Evolutionary conservation across 1,140 invertebrate species (phyloP).

Genomic region (Eufriesea mexicana): DNA sequence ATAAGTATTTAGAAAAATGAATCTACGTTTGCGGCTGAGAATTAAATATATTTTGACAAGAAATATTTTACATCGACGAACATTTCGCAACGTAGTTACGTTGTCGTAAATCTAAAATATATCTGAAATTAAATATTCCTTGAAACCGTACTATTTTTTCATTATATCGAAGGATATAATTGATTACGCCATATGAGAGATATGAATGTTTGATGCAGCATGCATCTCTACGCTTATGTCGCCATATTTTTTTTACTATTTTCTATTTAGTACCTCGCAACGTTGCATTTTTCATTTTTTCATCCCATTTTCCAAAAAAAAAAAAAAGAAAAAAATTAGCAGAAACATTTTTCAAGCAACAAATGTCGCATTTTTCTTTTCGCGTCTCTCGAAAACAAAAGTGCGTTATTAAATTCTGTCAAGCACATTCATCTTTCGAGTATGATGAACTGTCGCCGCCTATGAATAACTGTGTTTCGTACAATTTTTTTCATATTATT

Average conservation of each 20-base stretch:
- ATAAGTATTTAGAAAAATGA: not conserved
- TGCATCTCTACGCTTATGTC: not conserved
- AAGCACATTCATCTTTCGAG: not conserved
- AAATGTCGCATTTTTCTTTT: not conserved
- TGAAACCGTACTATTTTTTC: too few relatives aligned
- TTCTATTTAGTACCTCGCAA: not conserved
- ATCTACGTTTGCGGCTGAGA: not conserved
- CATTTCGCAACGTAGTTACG: not conserved
- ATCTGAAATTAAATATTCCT: not conserved
- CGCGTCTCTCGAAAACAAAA: not conserved
- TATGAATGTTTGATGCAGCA: not conserved
- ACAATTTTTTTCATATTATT: not conserved
- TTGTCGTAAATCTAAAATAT: not conserved
- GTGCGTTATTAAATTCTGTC: not conserved
- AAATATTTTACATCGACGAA: not conserved
- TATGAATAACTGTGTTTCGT: too few relatives aligned
- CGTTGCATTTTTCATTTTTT: not conserved
- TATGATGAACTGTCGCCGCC: not conserved
- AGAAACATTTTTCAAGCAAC: not conserved
- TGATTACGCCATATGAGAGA: not conserved
- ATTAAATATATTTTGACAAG: not conserved
- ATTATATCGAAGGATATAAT: not conserved
- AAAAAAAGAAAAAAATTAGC: too few relatives aligned
- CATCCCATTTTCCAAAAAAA: too few relatives aligned
- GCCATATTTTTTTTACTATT: not conserved